Conservation (phyloP, 1,140 invertebrate genomes). For the Druon quercuslanigerum region DNA sequence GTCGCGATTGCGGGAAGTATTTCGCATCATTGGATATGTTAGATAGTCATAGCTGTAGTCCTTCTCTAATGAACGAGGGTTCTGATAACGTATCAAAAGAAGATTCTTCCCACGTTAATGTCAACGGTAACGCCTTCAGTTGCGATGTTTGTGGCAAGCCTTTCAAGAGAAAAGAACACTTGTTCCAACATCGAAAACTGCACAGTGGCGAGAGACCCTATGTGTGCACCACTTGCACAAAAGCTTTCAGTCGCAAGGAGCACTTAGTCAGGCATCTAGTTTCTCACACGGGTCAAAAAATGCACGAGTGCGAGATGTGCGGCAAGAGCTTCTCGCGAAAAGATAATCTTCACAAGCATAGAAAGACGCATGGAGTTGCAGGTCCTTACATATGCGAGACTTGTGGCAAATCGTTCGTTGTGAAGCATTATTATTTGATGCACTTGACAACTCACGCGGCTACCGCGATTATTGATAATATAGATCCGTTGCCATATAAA, state of each 20-base stretch:
- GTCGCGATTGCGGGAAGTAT: slow-evolving; percentile 69
- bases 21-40: slow-evolving; percentile 63
- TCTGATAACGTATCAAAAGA: slow-evolving; percentile 59
- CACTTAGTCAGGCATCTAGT: slow-evolving; percentile 84
- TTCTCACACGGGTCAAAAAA: slow-evolving; percentile 85
- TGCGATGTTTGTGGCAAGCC: slow-evolving; percentile 79
- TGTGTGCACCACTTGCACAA: slow-evolving; percentile 81
- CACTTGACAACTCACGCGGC: slow-evolving; percentile 76
- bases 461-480: slow-evolving; percentile 57
- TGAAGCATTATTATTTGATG: slow-evolving; percentile 82
- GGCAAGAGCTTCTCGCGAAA: slow-evolving; percentile 86
- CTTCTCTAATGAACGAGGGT: slow-evolving; percentile 60
- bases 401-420: slow-evolving; percentile 84
- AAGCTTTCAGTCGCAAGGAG: slow-evolving; percentile 85
- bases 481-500: slow-evolving; percentile 74
- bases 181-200: slow-evolving; percentile 80
- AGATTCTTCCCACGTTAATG: slow-evolving; percentile 52
- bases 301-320: slow-evolving; percentile 86
- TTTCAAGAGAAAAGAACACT: slow-evolving; percentile 79
- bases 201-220: slow-evolving; percentile 88
- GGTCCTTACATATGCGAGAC: slow-evolving; percentile 83
- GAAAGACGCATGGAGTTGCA: slow-evolving; percentile 80
- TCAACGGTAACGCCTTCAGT: slow-evolving; percentile 66
- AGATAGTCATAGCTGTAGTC: slow-evolving; percentile 64
- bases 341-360: slow-evolving; percentile 86